These are phyloP conservation scores for Elaphurus davidianus DNA, from an alignment of 2,113 vertebrate genomes.

Conservation along the genomic window DNA sequence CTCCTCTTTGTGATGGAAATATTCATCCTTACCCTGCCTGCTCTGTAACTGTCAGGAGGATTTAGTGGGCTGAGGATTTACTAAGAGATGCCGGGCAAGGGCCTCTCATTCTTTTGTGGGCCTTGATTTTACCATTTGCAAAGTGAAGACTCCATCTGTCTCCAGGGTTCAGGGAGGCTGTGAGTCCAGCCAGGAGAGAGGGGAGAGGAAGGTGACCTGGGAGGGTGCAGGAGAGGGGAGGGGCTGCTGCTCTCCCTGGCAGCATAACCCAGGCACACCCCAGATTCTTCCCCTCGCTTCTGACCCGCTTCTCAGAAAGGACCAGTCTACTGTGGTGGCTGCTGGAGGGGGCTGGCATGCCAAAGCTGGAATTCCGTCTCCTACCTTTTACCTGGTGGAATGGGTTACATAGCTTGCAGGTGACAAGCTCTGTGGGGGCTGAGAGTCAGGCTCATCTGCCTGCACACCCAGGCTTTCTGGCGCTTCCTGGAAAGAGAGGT, in stretches of 20 bases:
- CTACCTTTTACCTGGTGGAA: slow-evolving; percentile 64
- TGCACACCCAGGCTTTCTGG: background rate
- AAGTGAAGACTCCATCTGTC: background rate
- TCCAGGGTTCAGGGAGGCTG: background rate
- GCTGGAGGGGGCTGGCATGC: slow-evolving; percentile 75
- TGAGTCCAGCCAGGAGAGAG: background rate
- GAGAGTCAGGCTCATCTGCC: background rate
- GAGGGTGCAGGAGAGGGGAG: background rate
- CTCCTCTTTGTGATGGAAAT: background rate
- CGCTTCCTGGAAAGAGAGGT: background rate
- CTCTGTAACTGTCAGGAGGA: background rate
- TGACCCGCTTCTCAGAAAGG: slow-evolving; percentile 83
- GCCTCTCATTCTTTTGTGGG: background rate
- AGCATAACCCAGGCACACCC: background rate
- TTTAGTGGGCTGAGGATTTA: background rate
- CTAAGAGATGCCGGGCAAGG: background rate
- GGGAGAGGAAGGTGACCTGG: background rate
- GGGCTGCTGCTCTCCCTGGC: background rate
- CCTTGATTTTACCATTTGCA: background rate
- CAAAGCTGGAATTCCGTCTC: slow-evolving; percentile 86
- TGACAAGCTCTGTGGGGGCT: background rate
- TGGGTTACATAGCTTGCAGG: background rate
- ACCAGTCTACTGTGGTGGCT: slow-evolving; percentile 90
- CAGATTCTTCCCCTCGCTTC: background rate
- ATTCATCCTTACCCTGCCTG: fast-evolving